Evolutionary conservation across 2,113 vertebrate genomes (phyloP).

Genomic region (Recurvirostra avosetta): DNA sequence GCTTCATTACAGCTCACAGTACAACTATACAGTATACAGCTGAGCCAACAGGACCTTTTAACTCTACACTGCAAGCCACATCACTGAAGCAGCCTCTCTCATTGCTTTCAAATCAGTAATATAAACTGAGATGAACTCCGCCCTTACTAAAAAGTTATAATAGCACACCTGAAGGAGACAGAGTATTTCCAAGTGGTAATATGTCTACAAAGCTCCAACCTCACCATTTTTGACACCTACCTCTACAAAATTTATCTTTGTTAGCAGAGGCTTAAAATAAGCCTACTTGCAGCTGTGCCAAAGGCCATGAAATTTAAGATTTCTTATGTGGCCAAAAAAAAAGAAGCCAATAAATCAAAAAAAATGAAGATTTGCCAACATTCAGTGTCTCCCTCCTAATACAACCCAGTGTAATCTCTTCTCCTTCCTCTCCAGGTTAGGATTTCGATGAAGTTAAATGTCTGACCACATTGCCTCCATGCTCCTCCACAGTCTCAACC

Average conservation of each 20-base stretch:
- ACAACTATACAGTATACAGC: background rate
- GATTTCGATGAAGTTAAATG: background rate
- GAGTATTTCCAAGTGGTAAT: background rate
- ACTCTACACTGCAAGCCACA: background rate
- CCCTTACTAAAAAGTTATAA: background rate
- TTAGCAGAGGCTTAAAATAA: background rate
- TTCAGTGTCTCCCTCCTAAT: background rate
- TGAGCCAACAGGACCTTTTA: background rate
- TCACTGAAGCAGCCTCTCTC: background rate
- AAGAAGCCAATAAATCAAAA: background rate
- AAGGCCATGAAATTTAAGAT: background rate
- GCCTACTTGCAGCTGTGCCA: background rate
- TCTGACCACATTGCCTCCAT: background rate
- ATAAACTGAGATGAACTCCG: background rate
- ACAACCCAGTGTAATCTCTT: background rate
- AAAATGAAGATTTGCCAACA: background rate
- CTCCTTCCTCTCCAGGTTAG: background rate
- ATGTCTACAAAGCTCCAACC: background rate
- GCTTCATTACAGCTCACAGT: background rate
- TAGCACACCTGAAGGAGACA: background rate
- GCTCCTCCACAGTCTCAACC: background rate
- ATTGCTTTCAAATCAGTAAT: background rate
- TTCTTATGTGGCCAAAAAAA: background rate
- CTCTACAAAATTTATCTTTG: background rate
- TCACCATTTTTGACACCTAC: background rate